phyloP scores from a whole-genome alignment of 2,113 vertebrate genomes.

The Equus przewalskii region DNA sequence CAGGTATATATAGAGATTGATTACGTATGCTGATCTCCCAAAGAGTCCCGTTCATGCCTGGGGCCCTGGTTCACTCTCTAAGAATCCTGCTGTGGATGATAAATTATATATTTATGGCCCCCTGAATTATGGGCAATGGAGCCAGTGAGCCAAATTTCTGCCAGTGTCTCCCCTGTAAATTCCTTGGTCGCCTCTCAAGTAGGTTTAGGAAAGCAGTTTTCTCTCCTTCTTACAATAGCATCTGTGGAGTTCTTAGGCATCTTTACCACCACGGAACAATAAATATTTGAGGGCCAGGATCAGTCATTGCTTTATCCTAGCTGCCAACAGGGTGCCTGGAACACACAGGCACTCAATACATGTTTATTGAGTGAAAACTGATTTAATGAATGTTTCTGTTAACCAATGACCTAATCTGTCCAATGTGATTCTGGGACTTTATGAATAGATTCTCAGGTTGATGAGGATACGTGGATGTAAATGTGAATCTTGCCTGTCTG shows the following conservation, averaged over 20 bases:
- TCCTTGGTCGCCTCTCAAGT: not conserved
- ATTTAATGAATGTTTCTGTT: not conserved
- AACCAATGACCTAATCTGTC: not conserved
- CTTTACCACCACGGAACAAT: not conserved
- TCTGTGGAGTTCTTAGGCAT: not conserved
- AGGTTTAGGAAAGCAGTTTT: not conserved
- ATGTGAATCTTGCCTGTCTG: no score
- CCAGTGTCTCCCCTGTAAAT: not conserved
- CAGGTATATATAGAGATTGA: not conserved
- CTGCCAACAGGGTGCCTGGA: not conserved
- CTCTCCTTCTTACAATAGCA: not conserved
- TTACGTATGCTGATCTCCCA: not conserved
- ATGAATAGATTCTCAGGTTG: not conserved
- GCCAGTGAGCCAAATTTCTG: not conserved
- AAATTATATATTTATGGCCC: not conserved
- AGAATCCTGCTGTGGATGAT: not conserved
- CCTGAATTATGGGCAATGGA: not conserved
- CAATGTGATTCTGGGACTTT: not conserved
- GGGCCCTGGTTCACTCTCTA: not conserved
- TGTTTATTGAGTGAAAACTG: not conserved
- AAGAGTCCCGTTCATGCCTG: not conserved
- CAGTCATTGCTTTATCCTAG: not conserved
- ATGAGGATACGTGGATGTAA: not conserved
- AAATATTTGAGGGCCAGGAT: not conserved
- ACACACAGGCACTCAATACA: fast-evolving